Evolutionary conservation across 2,888 invertebrate species (phyloP), one percentile per base, ranked within the genome.

Genomic region (Polietes domitor): DNA sequence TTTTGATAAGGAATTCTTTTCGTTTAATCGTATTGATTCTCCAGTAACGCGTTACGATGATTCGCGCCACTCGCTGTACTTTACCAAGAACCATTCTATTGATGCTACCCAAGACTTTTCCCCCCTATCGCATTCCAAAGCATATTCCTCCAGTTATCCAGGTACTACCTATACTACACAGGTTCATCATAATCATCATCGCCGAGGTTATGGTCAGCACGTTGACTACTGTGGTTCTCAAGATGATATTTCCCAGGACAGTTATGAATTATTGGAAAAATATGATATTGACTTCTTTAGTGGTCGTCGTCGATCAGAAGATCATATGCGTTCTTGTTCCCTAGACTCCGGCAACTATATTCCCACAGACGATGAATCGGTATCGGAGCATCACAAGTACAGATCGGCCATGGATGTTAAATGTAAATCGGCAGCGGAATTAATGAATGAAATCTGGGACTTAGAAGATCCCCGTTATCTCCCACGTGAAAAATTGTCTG

Each of bases 201-300:
- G 88, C 19, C 94, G 95, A 79, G 94, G 94, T 41, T 95, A 94
- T 89, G 93, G 93, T 63, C 91, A 92, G 24, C 90, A 91, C 28
- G 83, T 91, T 9, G 92, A 92, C 82, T 92, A 88, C 68, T 93
- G 94, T 82, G 95, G 95, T 86, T 97, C 97, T 10, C 97, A 97
- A 91, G 97, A 97, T 90, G 97, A 97, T 92, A 93, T 97, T 37
- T 96, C 97, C 41, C 97, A 97, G 91, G 97, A 97, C 91, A 97
- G 97, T 88, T 97, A 97, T 91, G 97, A 97, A 91, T 92, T 97
- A 26, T 93, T 97, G 83, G 97, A 97, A 91, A 95, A 96, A 89
- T 95, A 95, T 81, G 95, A 92, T 78, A 89, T 90, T 81, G 91
- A 91, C 80, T 89, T 91, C 87, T 91, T 91, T 82, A 89, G 89